Evolutionary conservation across 2,797 vertebrate species (phyloP).

Genomic region (Allobates femoralis): DNA sequence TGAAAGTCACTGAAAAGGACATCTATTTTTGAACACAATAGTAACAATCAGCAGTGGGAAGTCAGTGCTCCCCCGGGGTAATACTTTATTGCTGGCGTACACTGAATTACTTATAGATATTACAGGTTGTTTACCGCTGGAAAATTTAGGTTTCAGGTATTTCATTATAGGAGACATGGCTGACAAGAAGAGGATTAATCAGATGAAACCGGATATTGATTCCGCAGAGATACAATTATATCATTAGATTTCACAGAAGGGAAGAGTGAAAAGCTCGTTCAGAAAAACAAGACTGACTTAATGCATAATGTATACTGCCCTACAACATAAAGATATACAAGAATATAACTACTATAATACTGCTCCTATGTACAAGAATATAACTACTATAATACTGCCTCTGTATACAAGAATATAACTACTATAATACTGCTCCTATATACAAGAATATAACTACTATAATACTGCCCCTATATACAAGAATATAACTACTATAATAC

Average conservation of each 20-base stretch:
- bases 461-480: too few relatives aligned
- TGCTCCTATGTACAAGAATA: not conserved
- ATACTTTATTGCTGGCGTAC: slow-evolving; percentile 31
- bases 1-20: slow-evolving; percentile 58
- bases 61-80: not conserved
- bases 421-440: too few relatives aligned
- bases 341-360: slow-evolving; percentile 10
- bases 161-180: not conserved
- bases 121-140: not conserved
- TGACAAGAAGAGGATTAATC: not conserved
- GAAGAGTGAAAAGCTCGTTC: not conserved
- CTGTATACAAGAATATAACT: not conserved
- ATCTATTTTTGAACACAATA: slow-evolving; percentile 54
- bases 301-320: not conserved
- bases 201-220: not conserved
- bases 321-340: not conserved
- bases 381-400: not conserved
- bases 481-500: too few relatives aligned
- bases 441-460: not conserved
- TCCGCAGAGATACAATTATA: not conserved
- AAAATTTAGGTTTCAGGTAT: not conserved
- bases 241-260: not conserved
- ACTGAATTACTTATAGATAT: slow-evolving; percentile 7
- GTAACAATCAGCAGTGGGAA: slow-evolving; percentile 39
- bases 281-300: not conserved